Conservation (phyloP, 2,797 vertebrate genomes). For the Knipowitschia caucasica region DNA sequence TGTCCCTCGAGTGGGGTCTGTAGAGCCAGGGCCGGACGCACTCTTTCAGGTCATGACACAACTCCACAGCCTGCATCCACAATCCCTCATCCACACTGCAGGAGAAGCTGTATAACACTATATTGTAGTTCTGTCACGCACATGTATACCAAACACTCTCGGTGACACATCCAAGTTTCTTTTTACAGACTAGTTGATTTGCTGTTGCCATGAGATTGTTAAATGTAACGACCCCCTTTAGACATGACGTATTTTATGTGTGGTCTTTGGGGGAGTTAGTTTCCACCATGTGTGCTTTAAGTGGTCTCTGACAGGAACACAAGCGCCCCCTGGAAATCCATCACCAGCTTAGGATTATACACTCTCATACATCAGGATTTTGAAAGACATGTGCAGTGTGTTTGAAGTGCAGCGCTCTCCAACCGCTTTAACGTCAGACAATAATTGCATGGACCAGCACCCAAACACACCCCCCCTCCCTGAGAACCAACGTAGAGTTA, state of each 20-base stretch:
- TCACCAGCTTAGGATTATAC: neutral
- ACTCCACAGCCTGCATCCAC: neutral
- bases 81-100: neutral
- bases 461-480: no score
- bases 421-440: no score
- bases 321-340: neutral
- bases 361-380: no score
- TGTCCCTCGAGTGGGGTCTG: neutral
- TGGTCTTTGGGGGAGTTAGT: neutral
- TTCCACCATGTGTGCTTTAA: neutral
- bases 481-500: no score
- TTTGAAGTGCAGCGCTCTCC: no score
- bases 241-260: neutral
- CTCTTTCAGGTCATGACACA: neutral
- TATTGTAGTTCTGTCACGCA: neutral
- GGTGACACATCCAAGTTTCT: neutral
- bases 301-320: neutral
- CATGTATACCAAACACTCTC: neutral
- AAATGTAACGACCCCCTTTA: neutral
- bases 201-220: neutral
- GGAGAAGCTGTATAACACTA: no score
- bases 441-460: no score
- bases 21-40: neutral
- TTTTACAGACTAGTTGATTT: neutral
- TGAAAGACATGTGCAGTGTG: no score